Conservation (phyloP, 2,888 invertebrate species). For the Aspidapion aeneum region DNA sequence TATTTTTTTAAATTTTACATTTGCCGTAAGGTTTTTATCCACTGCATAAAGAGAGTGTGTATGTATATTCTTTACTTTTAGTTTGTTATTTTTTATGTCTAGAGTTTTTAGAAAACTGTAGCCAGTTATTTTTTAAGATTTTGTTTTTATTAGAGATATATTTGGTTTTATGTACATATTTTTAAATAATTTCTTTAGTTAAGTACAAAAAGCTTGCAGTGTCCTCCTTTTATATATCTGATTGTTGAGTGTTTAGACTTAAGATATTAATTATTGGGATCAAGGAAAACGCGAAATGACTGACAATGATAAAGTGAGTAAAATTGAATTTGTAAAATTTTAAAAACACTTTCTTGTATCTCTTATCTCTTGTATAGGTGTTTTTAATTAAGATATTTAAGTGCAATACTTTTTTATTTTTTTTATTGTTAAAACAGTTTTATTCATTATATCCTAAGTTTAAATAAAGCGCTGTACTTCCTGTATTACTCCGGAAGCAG, state of each 20-base stretch:
- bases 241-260: background rate
- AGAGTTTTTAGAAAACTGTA: too few relatives aligned
- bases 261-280: background rate
- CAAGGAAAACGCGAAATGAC: background rate
- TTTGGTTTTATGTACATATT: too few relatives aligned
- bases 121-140: too few relatives aligned
- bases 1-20: too few relatives aligned
- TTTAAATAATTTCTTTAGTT: too few relatives aligned
- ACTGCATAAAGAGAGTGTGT: too few relatives aligned
- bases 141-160: too few relatives aligned
- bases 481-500: background rate
- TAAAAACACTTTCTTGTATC: background rate
- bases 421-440: conserved; percentile 3
- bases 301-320: conserved; percentile 5
- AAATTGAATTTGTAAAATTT: background rate
- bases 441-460: conserved; percentile 5
- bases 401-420: conserved; percentile 8
- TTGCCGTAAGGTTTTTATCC: too few relatives aligned
- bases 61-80: too few relatives aligned
- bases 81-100: too few relatives aligned
- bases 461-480: conserved; percentile 5
- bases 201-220: too few relatives aligned
- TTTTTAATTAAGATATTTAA: conserved; percentile 2
- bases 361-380: conserved; percentile 2
- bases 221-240: background rate